These are phyloP conservation scores for Chrosomus eos DNA, from an alignment of 2,797 vertebrate genomes.

Conservation along the genomic window DNA sequence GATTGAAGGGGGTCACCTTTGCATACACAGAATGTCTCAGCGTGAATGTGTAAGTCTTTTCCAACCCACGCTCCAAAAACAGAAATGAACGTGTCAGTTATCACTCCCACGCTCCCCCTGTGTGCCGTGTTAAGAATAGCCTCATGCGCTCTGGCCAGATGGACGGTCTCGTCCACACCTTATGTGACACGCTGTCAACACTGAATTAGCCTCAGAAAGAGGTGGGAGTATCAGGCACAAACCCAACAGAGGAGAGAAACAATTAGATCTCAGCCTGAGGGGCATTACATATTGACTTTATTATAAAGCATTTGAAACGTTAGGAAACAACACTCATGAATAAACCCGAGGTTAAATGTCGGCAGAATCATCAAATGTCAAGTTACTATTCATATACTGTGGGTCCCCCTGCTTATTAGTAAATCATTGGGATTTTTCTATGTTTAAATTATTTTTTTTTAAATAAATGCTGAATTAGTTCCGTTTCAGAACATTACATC, in stretches of 20 bases:
- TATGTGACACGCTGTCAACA: slow-evolving; percentile 55
- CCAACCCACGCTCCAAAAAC: slow-evolving; percentile 35
- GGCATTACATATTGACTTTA: slow-evolving; percentile 37
- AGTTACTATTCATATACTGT: neutral
- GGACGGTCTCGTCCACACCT: slow-evolving; percentile 58
- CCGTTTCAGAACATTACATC: slow-evolving; percentile 34
- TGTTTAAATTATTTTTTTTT: neutral
- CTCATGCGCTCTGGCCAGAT: slow-evolving; percentile 54
- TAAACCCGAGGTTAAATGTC: neutral
- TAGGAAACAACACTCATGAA: neutral
- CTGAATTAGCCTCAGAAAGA: slow-evolving; percentile 55
- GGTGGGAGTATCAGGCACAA: slow-evolving; percentile 37
- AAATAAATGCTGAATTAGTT: slow-evolving; percentile 19
- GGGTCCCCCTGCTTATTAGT: neutral
- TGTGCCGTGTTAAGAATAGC: slow-evolving; percentile 57
- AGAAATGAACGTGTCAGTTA: slow-evolving; percentile 54
- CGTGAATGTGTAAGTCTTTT: slow-evolving; percentile 37
- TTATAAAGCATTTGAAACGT: slow-evolving; percentile 4
- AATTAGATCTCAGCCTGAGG: slow-evolving; percentile 42
- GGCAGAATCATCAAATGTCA: neutral
- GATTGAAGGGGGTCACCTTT: slow-evolving; percentile 8
- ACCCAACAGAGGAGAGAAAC: slow-evolving; percentile 44
- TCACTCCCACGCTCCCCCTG: slow-evolving; percentile 51
- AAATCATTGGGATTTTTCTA: neutral
- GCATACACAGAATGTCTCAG: slow-evolving; percentile 7